Percentiles rank a stretch among this genome's conserved stretches.
phyloP scores from a whole-genome alignment of 2,797 vertebrate species.

The Takifugu rubripes region DNA sequence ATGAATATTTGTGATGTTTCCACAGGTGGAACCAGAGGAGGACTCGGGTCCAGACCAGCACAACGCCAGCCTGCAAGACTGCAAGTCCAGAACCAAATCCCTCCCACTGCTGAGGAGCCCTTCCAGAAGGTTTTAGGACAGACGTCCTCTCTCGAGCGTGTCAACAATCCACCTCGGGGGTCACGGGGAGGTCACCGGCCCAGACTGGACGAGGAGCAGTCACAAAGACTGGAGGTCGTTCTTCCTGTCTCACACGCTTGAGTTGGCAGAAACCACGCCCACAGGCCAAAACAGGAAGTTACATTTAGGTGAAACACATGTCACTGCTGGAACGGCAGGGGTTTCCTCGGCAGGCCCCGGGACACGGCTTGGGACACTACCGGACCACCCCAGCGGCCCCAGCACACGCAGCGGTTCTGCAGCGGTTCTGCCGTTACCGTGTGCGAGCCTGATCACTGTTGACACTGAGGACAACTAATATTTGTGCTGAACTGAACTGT shows the following conservation, averaged over 20 bases:
- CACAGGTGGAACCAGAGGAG: no score
- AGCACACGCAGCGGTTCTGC: slow-evolving; percentile 24
- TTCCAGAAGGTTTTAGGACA: slow-evolving; percentile 31
- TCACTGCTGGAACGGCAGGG: slow-evolving; percentile 21
- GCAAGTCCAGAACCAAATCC: slow-evolving; percentile 15
- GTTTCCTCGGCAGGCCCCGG: slow-evolving; percentile 46
- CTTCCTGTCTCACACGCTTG: slow-evolving; percentile 29
- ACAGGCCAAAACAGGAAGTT: slow-evolving; percentile 54
- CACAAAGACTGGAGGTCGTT: slow-evolving; percentile 17
- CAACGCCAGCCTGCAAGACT: slow-evolving; percentile 30
- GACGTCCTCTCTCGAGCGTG: slow-evolving; percentile 42
- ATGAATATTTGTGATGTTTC: no score
- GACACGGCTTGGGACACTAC: slow-evolving; percentile 37
- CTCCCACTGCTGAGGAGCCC: slow-evolving; percentile 50
- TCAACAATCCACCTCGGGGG: slow-evolving; percentile 47
- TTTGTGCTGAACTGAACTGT: slow-evolving; percentile 46
- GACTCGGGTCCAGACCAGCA: no score
- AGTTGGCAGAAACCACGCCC: slow-evolving; percentile 17
- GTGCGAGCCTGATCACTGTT: slow-evolving; percentile 52
- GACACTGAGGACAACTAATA: slow-evolving; percentile 47
- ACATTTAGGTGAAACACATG: slow-evolving; percentile 27
- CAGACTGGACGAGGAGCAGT: slow-evolving; percentile 36
- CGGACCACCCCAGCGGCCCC: slow-evolving; percentile 39
- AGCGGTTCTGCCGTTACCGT: slow-evolving; percentile 42
- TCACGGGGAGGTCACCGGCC: slow-evolving; percentile 31